A percentile compares a stretch with the other conserved stretches of the same genome.
These are phyloP conservation scores for Crotalus viridis DNA, from an alignment of 2,113 vertebrate genomes.

Conservation along the genomic window DNA sequence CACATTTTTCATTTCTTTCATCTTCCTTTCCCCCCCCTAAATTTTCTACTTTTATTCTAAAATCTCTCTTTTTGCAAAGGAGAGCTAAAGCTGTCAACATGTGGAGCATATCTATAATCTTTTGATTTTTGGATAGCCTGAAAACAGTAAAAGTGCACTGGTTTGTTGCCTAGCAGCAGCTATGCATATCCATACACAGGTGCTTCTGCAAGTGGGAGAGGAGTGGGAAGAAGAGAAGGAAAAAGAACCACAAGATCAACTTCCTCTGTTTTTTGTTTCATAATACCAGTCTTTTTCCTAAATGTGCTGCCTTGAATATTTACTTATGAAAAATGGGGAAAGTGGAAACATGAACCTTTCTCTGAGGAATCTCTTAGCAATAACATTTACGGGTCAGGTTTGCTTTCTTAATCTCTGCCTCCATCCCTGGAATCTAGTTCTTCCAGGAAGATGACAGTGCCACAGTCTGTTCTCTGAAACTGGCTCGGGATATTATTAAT, in stretches of 20 bases:
- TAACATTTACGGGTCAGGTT: background rate
- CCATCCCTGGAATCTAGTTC: background rate
- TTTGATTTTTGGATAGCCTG: background rate
- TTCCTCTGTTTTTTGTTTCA: slow-evolving; percentile 13
- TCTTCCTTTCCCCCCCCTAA: background rate
- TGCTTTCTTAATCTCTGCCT: background rate
- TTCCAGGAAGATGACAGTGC: background rate
- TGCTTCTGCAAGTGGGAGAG: background rate
- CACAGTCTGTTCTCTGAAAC: background rate
- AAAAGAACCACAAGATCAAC: background rate
- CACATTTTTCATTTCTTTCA: background rate
- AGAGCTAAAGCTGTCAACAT: background rate
- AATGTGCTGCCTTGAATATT: background rate
- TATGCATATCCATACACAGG: slow-evolving; percentile 14
- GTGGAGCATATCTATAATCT: background rate
- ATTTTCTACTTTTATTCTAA: background rate
- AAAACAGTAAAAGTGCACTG: background rate
- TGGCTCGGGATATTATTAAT: background rate
- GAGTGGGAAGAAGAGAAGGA: background rate
- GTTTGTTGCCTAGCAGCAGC: slow-evolving; percentile 16
- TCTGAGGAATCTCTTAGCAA: background rate
- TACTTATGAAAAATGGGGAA: background rate
- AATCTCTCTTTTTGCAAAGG: background rate
- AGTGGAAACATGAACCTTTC: background rate
- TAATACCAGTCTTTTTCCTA: background rate